phyloP scores from a whole-genome alignment of 2,113 vertebrate genomes.

The Okapia johnstoni region DNA sequence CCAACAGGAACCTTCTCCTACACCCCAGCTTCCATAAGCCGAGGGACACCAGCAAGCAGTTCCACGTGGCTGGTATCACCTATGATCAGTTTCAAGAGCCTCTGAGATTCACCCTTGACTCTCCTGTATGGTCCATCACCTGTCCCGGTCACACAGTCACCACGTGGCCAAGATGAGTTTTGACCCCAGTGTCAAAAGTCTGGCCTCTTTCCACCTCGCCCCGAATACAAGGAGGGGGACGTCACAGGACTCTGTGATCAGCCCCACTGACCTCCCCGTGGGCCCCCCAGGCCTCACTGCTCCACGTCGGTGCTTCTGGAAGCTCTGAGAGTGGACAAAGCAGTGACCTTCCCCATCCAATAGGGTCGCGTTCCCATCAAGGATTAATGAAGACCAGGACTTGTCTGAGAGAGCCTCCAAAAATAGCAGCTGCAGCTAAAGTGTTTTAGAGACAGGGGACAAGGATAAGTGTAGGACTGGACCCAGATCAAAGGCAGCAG shows the following conservation, averaged over 20 bases:
- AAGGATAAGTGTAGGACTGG: neutral
- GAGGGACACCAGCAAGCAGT: fast-evolving
- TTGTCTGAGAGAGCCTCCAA: conserved; percentile 13
- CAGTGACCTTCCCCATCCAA: neutral
- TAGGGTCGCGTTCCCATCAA: neutral
- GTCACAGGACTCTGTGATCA: neutral
- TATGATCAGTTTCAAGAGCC: neutral
- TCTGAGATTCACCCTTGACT: neutral
- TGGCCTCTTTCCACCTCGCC: neutral
- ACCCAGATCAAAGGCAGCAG: neutral
- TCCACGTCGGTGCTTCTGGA: neutral
- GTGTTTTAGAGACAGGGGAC: neutral
- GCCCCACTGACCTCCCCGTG: neutral
- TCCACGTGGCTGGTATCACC: neutral
- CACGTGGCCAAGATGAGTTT: neutral
- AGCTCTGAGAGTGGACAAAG: neutral
- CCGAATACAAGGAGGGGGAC: neutral
- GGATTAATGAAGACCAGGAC: neutral
- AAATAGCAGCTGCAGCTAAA: conserved; percentile 28
- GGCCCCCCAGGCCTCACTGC: neutral
- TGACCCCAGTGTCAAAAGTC: neutral
- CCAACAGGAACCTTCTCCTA: no score
- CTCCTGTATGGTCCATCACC: neutral
- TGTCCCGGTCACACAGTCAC: neutral
- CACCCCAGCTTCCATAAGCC: neutral